Evolutionary conservation across 2,888 invertebrate species (phyloP), one percentile per base, ranked within the genome.

Genomic region (Colostygia pectinataria): DNA sequence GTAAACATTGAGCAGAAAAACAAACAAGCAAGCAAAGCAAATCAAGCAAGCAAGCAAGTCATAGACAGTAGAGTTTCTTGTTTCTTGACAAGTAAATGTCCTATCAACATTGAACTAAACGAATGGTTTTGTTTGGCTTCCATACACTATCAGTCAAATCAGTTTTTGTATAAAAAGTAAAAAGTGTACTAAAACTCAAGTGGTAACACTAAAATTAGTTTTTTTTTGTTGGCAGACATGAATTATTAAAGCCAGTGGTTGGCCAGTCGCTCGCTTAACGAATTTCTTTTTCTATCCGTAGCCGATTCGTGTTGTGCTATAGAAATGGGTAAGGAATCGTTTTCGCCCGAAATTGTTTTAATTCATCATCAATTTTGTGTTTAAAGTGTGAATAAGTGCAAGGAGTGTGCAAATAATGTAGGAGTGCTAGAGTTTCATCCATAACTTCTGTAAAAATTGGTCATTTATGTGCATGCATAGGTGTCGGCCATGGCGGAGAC

Each of bases 251-350:
- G 76, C 68, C 72, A 59, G 70, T 79, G 78, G 82, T 84, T 86
- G 84, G 85, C 69, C 68, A 61, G 57, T 62, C 54, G 51, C 54
- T 61, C 57, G 46, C 56, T 61, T 59, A 55, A 68, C 71, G 73
- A 80, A 87, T 83, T 89, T 87, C 90, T 90, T 90, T 90, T 90
- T 87, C 86, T 81, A 88, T 85, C 90, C 81, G 89, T 90, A 87
- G 86, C 88, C 87, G 90, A 87, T 84, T 82, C 86, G 87, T 89
- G 88, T 90, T 87, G 89, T 81, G 90, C 89, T 89, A 86, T 81
- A 83, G 72, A 77, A 88, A 90, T 90, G 90, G 90, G 90, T 90
- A 89, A 90, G 90, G 73, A 80, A 70, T 75, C 76, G 83, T 83
- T 88, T 85, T 83, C 83, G 78, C 82, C 62, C 59, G 61, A 71